Evolutionary conservation across 2,888 invertebrate species (phyloP).

Genomic region (Thereva unica): DNA sequence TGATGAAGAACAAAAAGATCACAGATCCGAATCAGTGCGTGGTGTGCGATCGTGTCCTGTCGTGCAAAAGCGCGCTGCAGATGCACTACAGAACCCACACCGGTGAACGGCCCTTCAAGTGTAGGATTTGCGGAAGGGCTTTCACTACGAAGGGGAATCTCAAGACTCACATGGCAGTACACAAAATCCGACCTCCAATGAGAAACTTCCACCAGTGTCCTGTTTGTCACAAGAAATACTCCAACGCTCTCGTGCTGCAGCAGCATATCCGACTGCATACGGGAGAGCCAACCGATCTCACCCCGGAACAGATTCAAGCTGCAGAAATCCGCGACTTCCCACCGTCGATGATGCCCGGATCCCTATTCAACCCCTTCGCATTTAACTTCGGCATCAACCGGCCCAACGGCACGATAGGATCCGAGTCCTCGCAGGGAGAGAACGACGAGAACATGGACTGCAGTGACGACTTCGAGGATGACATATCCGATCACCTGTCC

Average conservation of each 20-base stretch:
- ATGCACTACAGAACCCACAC: conserved; percentile 82
- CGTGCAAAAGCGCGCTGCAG: conserved; percentile 95
- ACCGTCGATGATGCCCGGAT: conserved; percentile 60
- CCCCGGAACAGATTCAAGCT: conserved; percentile 85
- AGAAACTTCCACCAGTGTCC: conserved; percentile 94
- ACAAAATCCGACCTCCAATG: conserved; percentile 92
- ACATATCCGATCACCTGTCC: conserved; percentile 55
- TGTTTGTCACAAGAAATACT: conserved; percentile 96
- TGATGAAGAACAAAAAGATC: conserved; percentile 95
- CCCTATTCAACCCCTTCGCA: conserved; percentile 58
- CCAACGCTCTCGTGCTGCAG: conserved; percentile 89
- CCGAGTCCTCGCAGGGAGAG: conserved; percentile 57
- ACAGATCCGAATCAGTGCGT: conserved; percentile 98
- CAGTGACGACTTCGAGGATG: conserved; percentile 56
- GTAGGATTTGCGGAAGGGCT: conserved; percentile 94
- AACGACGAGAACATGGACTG: conserved; percentile 58
- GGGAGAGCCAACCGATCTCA: conserved; percentile 82
- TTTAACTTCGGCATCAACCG: conserved; percentile 55
- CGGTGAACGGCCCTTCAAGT: conserved; percentile 81
- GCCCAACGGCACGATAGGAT: conserved; percentile 51
- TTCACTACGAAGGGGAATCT: conserved; percentile 99
- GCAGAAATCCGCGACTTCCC: conserved; percentile 82
- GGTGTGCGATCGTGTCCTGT: conserved; percentile 93
- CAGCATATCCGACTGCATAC: conserved; percentile 95
- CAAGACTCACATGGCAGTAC: conserved; percentile 99